phyloP scores from a whole-genome alignment of 2,888 invertebrate species.

The Nezara viridula region DNA sequence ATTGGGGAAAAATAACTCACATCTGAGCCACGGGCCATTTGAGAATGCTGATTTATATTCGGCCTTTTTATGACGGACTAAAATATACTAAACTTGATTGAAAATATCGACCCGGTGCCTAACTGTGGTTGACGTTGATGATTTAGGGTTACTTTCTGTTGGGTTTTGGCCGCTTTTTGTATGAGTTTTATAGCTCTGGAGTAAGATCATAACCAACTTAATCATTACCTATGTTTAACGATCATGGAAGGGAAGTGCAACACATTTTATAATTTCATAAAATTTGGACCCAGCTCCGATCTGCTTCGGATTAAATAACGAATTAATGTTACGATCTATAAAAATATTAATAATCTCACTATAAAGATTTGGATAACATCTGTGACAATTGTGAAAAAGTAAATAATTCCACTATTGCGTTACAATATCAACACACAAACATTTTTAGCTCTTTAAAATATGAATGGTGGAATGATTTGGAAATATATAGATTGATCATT shows the following conservation, averaged over 20 bases:
- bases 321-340: no score
- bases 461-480: no score
- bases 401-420: no score
- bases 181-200: not conserved
- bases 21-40: slow-evolving; percentile 56
- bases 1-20: slow-evolving; percentile 58
- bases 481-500: no score
- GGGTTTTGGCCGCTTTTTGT: not conserved
- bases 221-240: not conserved
- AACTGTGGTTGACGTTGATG: slow-evolving; percentile 10
- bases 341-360: no score
- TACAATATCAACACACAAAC: no score
- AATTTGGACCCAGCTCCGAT: no score
- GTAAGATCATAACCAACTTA: not conserved
- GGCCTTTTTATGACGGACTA: slow-evolving; percentile 54
- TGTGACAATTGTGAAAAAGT: no score
- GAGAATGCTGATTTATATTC: slow-evolving; percentile 56
- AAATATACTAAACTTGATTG: slow-evolving; percentile 58
- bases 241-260: not conserved
- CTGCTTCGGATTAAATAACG: no score
- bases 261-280: no score
- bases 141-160: slow-evolving; percentile 14
- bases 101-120: slow-evolving; percentile 51
- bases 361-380: no score
- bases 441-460: no score